Percentiles rank a stretch among this genome's conserved stretches.
phyloP scores from a whole-genome alignment of 1,140 invertebrate species.

The Lepidostoma basale region DNA sequence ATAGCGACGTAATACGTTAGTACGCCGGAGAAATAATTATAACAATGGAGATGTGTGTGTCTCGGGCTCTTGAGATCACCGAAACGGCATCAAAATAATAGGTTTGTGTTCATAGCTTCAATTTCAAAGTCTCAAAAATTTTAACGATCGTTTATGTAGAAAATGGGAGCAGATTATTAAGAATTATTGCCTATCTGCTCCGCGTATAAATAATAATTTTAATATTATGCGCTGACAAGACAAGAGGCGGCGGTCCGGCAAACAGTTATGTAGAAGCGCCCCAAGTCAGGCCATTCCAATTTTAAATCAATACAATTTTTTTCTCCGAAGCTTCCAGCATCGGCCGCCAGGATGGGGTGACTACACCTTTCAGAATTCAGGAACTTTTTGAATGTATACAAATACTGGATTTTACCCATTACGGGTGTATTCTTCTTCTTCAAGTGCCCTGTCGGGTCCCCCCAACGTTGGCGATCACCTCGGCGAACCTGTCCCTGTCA shows the following conservation, averaged over 20 bases:
- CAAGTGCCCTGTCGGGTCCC: no score
- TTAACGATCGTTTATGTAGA: constrained; percentile 21
- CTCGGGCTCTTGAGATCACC: neutral
- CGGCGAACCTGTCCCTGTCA: no score
- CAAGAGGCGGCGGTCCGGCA: neutral
- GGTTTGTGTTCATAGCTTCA: neutral
- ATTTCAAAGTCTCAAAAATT: constrained; percentile 1
- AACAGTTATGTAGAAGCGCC: constrained; percentile 15
- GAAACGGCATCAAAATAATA: neutral
- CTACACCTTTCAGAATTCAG: neutral
- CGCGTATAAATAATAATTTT: constrained; percentile 23
- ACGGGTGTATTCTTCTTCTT: no score
- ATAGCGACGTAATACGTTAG: no score
- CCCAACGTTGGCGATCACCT: no score
- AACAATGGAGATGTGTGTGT: no score
- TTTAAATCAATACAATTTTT: constrained; percentile 32
- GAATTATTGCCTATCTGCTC: constrained; percentile 20
- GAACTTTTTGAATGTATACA: neutral
- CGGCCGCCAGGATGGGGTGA: constrained; percentile 11
- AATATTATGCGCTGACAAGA: constrained; percentile 8
- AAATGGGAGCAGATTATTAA: constrained; percentile 26
- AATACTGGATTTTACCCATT: no score
- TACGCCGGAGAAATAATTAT: no score
- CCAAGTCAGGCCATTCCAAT: constrained; percentile 26
- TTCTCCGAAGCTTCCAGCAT: constrained; percentile 15